Percentiles rank a stretch among this genome's conserved stretches.
Conservation (phyloP, 2,113 vertebrate species). For the Rhinolophus sinicus region DNA sequence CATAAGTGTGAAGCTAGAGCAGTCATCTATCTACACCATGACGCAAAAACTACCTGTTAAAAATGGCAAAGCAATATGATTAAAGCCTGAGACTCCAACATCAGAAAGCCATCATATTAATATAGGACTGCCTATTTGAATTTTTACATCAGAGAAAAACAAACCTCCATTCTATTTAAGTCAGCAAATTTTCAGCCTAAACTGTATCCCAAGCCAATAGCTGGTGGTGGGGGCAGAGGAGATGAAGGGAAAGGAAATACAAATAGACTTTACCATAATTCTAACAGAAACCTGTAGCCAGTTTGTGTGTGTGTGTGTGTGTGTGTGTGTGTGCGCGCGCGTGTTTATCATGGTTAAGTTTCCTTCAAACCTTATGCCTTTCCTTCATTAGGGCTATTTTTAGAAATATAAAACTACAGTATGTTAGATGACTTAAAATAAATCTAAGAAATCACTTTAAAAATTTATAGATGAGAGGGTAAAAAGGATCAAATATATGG, state of each 20-base stretch:
- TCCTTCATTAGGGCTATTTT: neutral
- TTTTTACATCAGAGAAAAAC: neutral
- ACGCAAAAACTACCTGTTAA: neutral
- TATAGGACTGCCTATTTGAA: neutral
- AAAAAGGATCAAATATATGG: too few relatives aligned
- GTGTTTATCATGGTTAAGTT: neutral
- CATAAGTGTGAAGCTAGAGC: neutral
- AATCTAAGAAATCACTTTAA: conserved; percentile 42
- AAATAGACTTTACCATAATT: neutral
- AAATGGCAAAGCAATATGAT: neutral
- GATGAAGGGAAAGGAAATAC: neutral
- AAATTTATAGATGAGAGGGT: conserved; percentile 1
- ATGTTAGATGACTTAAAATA: neutral
- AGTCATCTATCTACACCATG: neutral
- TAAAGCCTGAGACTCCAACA: neutral
- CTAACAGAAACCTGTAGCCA: neutral
- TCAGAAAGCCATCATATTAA: neutral
- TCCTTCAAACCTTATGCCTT: neutral
- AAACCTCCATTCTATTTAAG: neutral
- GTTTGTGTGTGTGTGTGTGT: neutral
- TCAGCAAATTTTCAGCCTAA: conserved; percentile 1
- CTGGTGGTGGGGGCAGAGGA: neutral
- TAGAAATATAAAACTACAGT: neutral
- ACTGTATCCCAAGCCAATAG: neutral
- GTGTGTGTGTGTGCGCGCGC: neutral